These are phyloP conservation scores for Drosophila multiciliata DNA, from an alignment of 2,888 invertebrate genomes.

Conservation along the genomic window DNA sequence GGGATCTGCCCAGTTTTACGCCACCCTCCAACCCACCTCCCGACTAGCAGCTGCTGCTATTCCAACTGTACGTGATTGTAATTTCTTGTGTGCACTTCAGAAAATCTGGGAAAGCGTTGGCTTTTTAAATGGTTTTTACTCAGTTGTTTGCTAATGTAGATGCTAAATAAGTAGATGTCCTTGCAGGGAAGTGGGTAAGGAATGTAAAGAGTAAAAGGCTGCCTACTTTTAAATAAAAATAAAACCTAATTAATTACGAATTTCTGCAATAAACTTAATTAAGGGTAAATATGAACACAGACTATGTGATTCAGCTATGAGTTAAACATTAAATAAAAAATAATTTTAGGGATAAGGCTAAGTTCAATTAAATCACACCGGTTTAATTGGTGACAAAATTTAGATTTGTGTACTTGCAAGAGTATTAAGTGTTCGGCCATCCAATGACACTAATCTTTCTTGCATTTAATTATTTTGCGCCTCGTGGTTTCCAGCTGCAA, in stretches of 20 bases:
- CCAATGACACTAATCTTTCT: neutral
- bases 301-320: neutral
- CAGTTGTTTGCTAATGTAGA: conserved; percentile 28
- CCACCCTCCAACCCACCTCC: neutral
- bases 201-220: neutral
- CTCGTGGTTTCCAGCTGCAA: conserved; percentile 8
- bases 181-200: neutral
- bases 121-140: conserved; percentile 62
- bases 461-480: conserved; percentile 23
- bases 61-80: conserved; percentile 39
- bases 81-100: conserved; percentile 45
- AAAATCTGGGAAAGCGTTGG: conserved; percentile 39
- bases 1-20: neutral
- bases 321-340: neutral
- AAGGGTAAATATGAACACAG: neutral
- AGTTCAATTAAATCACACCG: neutral
- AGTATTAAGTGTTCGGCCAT: conserved; percentile 1
- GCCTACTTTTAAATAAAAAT: neutral
- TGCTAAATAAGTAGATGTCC: neutral
- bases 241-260: neutral
- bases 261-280: neutral
- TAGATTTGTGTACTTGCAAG: neutral
- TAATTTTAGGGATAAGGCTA: neutral
- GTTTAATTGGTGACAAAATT: neutral
- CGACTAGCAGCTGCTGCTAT: conserved; percentile 48